A percentile compares a stretch with the other conserved stretches of the same genome.
Evolutionary conservation across 2,888 invertebrate genomes (phyloP).

Genomic region (Auanema sp.): DNA sequence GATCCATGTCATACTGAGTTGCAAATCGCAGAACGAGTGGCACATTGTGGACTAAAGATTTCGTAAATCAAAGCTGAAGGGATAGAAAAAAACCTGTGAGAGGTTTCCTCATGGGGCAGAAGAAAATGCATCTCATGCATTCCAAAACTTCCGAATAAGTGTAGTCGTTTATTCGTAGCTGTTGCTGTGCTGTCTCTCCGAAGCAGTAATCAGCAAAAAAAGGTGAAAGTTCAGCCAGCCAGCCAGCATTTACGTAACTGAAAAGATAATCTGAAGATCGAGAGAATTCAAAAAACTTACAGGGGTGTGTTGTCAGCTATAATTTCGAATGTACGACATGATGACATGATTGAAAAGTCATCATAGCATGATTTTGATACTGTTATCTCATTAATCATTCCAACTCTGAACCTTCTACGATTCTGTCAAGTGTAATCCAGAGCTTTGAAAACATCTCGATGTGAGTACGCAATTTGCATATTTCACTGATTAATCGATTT

Average conservation of each 20-base stretch:
- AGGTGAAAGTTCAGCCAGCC: slow-evolving; percentile 52
- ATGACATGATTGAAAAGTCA: slow-evolving; percentile 38
- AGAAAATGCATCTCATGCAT: slow-evolving; percentile 50
- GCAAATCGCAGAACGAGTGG: slow-evolving; percentile 43
- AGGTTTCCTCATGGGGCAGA: slow-evolving; percentile 53
- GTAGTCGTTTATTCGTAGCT: slow-evolving; percentile 38
- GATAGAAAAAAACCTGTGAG: slow-evolving; percentile 25
- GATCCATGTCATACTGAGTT: slow-evolving; percentile 48
- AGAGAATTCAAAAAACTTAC: background rate
- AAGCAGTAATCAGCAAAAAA: slow-evolving; percentile 44
- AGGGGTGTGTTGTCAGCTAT: too few relatives aligned
- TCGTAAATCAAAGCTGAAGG: background rate
- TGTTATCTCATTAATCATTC: slow-evolving; percentile 35
- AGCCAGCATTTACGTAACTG: slow-evolving; percentile 52
- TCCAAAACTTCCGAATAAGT: slow-evolving; percentile 46
- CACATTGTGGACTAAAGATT: slow-evolving; percentile 43
- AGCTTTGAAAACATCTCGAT: too few relatives aligned
- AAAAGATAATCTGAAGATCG: background rate
- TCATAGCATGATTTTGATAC: slow-evolving; percentile 46
- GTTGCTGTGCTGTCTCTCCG: slow-evolving; percentile 27
- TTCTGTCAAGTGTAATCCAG: too few relatives aligned
- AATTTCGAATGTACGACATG: too few relatives aligned
- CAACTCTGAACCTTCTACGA: too few relatives aligned
- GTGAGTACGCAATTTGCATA: too few relatives aligned
- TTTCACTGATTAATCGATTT: too few relatives aligned